phyloP scores from a whole-genome alignment of 2,113 vertebrate species.

The Macaca nemestrina region DNA sequence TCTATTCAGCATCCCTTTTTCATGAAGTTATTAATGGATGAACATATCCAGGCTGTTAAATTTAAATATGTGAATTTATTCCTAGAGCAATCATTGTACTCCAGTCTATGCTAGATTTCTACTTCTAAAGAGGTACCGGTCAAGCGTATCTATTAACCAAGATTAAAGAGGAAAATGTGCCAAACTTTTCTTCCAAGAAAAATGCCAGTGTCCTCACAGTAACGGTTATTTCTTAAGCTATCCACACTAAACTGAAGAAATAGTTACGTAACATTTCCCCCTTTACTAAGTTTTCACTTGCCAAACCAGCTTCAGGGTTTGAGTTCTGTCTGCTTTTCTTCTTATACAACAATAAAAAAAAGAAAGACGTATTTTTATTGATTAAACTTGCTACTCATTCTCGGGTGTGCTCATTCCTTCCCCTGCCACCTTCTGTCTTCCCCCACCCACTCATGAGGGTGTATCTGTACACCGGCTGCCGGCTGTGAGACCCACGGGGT shows the following conservation, averaged over 20 bases:
- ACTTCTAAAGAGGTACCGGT: background rate
- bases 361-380: background rate
- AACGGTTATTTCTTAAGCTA: background rate
- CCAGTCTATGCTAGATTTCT: background rate
- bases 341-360: background rate
- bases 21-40: background rate
- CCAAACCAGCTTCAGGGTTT: background rate
- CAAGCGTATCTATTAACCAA: background rate
- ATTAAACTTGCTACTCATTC: background rate
- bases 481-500: background rate
- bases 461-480: fast-evolving
- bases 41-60: background rate
- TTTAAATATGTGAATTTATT: background rate
- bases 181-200: background rate
- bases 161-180: background rate
- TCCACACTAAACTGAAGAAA: background rate
- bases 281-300: background rate
- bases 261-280: background rate
- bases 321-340: background rate
- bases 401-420: background rate
- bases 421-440: background rate
- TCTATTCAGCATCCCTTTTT: background rate
- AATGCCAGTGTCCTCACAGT: background rate
- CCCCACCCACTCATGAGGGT: background rate
- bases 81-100: background rate